phyloP scores from a whole-genome alignment of 2,113 vertebrate species.

The Naja naja region DNA sequence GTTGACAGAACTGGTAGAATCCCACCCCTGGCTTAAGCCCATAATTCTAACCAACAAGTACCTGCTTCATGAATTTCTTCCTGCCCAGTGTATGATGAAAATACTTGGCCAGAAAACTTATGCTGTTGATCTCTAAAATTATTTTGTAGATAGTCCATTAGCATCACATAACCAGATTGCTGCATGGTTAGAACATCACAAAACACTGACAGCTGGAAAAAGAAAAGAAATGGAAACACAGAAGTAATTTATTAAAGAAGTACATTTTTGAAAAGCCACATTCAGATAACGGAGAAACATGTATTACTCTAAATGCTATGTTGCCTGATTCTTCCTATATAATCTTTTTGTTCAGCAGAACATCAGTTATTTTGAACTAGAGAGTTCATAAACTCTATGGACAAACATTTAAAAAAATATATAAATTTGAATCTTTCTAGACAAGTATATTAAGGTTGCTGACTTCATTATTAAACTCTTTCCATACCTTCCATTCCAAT shows the following conservation, averaged over 20 bases:
- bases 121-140: constrained; percentile 91
- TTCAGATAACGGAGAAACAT: not conserved
- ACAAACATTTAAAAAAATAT: not conserved
- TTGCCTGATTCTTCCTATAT: not conserved
- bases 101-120: constrained; percentile 90
- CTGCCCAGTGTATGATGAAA: constrained; percentile 92
- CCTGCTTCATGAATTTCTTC: constrained; percentile 90
- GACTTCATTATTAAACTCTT: not conserved
- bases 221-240: not conserved
- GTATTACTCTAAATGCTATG: not conserved
- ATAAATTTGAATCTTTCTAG: not conserved
- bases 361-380: not conserved
- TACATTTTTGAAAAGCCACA: not conserved
- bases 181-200: constrained; percentile 99
- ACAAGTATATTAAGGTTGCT: not conserved
- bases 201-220: constrained; percentile 85
- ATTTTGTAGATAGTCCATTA: constrained; percentile 98
- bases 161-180: constrained; percentile 93
- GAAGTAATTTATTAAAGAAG: not conserved
- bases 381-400: not conserved
- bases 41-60: constrained; percentile 58
- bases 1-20: no score
- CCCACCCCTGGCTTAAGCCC: no score
- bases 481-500: not conserved
- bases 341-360: not conserved